Conservation (phyloP, 2,888 invertebrate species). For the Brenthis ino region DNA sequence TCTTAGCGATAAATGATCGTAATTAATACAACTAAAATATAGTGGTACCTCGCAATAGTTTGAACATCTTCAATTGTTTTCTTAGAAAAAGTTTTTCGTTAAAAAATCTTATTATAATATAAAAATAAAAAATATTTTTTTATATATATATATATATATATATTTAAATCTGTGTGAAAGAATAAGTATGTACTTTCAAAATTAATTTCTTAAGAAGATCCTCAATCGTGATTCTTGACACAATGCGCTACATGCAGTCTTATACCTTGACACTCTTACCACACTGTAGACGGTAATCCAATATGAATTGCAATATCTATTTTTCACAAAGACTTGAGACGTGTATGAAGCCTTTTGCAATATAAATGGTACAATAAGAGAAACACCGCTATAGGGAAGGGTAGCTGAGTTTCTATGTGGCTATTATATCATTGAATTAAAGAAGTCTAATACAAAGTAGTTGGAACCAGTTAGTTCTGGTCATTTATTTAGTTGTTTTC, state of each 20-base stretch:
- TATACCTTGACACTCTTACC: constrained; percentile 65
- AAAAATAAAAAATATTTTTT: no score
- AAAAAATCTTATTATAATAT: no score
- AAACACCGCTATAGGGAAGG: constrained; percentile 11
- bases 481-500: constrained; percentile 41
- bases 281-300: constrained; percentile 56
- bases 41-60: neutral
- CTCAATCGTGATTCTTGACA: constrained; percentile 31
- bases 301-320: constrained; percentile 60
- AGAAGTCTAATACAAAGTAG: constrained; percentile 15
- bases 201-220: neutral
- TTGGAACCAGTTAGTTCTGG: constrained; percentile 35
- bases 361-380: constrained; percentile 30
- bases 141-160: no score
- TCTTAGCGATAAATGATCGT: constrained; percentile 19
- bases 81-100: no score
- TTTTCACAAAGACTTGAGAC: constrained; percentile 53
- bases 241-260: constrained; percentile 46
- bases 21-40: constrained; percentile 1
- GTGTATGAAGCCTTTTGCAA: constrained; percentile 41
- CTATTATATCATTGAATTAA: constrained; percentile 14
- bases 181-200: neutral
- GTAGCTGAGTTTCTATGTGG: constrained; percentile 19
- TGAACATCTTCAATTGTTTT: neutral
- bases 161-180: no score